phyloP scores from a whole-genome alignment of 2,797 vertebrate species.

The Falco concolor region DNA sequence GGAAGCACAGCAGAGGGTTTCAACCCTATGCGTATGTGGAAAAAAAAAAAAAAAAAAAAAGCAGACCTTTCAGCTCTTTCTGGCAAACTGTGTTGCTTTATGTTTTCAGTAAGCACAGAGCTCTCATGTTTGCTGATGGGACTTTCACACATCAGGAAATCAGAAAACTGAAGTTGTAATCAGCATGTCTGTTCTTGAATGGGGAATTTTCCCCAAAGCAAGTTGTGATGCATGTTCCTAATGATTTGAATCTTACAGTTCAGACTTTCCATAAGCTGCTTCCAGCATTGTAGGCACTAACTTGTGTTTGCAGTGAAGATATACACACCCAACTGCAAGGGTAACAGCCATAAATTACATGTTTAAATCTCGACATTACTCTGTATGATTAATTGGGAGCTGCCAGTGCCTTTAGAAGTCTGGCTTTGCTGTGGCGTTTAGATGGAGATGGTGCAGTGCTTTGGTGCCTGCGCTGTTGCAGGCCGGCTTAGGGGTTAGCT shows the following conservation, averaged over 20 bases:
- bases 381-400: neutral
- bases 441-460: rapidly evolving
- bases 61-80: neutral
- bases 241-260: neutral
- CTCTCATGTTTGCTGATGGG: neutral
- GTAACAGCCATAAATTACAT: neutral
- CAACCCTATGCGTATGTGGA: neutral
- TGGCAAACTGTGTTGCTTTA: neutral
- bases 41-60: neutral
- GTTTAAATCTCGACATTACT: neutral
- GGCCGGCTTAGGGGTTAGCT: neutral
- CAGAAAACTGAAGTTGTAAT: neutral
- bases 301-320: neutral
- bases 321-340: neutral
- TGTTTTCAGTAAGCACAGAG: neutral
- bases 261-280: constrained; percentile 35
- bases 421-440: neutral
- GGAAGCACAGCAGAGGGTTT: neutral
- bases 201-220: constrained; percentile 56
- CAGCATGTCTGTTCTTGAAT: constrained; percentile 50
- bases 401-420: neutral
- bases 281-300: constrained; percentile 4
- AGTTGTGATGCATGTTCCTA: neutral
- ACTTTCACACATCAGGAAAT: constrained; percentile 19
- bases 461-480: neutral